phyloP scores from a whole-genome alignment of 1,140 invertebrate species.

The Rhopalosiphum maidis region DNA sequence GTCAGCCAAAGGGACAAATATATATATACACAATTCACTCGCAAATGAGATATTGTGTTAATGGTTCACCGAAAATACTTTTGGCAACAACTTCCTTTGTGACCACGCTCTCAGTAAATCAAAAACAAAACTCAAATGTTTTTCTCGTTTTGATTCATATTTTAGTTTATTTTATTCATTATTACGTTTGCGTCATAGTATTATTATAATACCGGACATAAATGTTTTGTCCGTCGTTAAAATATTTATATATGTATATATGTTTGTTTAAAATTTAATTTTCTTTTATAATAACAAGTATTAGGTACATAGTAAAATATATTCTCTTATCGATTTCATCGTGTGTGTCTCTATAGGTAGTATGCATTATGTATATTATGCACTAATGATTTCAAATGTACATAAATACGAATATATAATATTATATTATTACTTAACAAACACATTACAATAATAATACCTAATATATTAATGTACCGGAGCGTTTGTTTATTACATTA shows the following conservation, averaged over 20 bases:
- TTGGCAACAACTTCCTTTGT: constrained; percentile 1
- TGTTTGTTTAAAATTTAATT: not conserved
- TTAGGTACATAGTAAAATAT: not conserved
- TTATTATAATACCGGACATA: not conserved
- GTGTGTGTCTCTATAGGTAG: too few species aligned
- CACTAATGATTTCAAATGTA: not conserved
- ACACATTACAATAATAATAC: not conserved
- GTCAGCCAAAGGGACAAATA: not conserved
- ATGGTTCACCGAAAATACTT: constrained; percentile 34
- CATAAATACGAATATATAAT: not conserved
- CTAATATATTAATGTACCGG: not conserved
- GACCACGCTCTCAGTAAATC: constrained; percentile 1
- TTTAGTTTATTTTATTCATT: not conserved
- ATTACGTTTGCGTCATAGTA: not conserved
- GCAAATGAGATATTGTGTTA: constrained; percentile 9
- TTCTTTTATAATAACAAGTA: not conserved
- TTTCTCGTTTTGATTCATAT: not conserved
- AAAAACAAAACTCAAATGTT: not conserved
- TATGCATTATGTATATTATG: not conserved
- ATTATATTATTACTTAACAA: not conserved
- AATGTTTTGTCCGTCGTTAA: not conserved
- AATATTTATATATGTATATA: not conserved
- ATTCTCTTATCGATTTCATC: not conserved
- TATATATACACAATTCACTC: not conserved
- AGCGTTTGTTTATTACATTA: not conserved